Evolutionary conservation across 2,888 invertebrate genomes (phyloP), one percentile per base, ranked within the genome.

Genomic region (Arge pagana): DNA sequence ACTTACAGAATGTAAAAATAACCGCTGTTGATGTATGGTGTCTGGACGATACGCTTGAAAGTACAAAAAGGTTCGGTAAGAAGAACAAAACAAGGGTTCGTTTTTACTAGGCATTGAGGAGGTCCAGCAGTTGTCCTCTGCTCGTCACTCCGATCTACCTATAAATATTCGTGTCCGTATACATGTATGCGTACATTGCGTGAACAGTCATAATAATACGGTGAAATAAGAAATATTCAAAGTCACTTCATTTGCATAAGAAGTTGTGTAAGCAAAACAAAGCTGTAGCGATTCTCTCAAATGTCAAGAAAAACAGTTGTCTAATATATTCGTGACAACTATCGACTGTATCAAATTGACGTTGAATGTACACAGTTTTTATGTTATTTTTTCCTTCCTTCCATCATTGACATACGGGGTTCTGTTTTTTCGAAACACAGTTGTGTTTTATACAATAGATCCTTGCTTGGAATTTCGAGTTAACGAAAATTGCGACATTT

Each of bases 91-190:
- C n/a, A n/a, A n/a, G 21, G 11, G 23, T 45, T 11, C 37, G 45
- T 45, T 45, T 45, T 45, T 45, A 23, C 33, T 21, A 13, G 10
- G 33, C 35, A 45, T 45, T 45, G 45, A 16, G 45, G 45, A 45
- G 45, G 45, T 45, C 45, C 24, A n/a, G 18, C 45, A 35, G 45
- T 45, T 45, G 45, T 45, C 31, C 15, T 23, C 28, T n/a, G 35
- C 35, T 24, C 33, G 15, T 45, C 45, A 45, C 16, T 15, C 18
- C 10, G 31, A n/a, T 19, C 5, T 8, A 24, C 15, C 16, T 19
- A 43, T 43, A 19, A 21, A 31, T 18, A 18, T 31, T 6, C 7
- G 31, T 18, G 23, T 39, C n/a, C n/a, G n/a, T n/a, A n/a, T n/a
- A n/a, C n/a, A n/a, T n/a, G n/a, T n/a, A n/a, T n/a, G n/a, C n/a